Conservation (phyloP, 2,888 invertebrate species). For the Electrophaes corylata region DNA sequence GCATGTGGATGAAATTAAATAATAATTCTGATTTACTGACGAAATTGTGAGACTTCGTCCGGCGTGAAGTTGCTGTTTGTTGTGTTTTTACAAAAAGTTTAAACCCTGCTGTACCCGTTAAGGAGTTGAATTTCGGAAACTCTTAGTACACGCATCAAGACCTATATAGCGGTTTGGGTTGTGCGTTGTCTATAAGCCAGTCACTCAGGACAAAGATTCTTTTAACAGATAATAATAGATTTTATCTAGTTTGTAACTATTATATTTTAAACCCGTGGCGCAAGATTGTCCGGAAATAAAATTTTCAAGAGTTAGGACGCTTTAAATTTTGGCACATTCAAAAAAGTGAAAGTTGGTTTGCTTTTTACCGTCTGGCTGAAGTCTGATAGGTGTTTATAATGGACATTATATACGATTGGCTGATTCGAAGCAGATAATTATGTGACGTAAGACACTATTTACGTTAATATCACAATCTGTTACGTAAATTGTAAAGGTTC, state of each 20-base stretch:
- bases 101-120: too few relatives aligned
- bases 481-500: neutral
- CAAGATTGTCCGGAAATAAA: constrained; percentile 29
- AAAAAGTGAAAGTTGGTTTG: constrained; percentile 36
- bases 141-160: too few relatives aligned
- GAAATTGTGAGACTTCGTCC: too few relatives aligned
- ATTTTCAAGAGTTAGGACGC: constrained; percentile 27
- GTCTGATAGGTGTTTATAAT: constrained; percentile 32
- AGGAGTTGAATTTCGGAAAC: too few relatives aligned
- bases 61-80: too few relatives aligned
- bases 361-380: constrained; percentile 28
- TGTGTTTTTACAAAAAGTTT: too few relatives aligned
- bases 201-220: too few relatives aligned
- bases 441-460: constrained; percentile 26
- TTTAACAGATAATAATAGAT: neutral
- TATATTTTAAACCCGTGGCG: constrained; percentile 12
- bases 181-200: too few relatives aligned
- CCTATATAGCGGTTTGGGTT: too few relatives aligned
- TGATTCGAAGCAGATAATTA: constrained; percentile 21
- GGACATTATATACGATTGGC: constrained; percentile 35
- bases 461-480: constrained; percentile 4
- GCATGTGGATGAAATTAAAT: too few relatives aligned
- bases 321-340: constrained; percentile 27
- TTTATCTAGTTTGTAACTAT: neutral
- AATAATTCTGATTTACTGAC: too few relatives aligned